These are phyloP conservation scores for Ondatra zibethicus DNA, from an alignment of 2,113 vertebrate genomes.

Conservation along the genomic window DNA sequence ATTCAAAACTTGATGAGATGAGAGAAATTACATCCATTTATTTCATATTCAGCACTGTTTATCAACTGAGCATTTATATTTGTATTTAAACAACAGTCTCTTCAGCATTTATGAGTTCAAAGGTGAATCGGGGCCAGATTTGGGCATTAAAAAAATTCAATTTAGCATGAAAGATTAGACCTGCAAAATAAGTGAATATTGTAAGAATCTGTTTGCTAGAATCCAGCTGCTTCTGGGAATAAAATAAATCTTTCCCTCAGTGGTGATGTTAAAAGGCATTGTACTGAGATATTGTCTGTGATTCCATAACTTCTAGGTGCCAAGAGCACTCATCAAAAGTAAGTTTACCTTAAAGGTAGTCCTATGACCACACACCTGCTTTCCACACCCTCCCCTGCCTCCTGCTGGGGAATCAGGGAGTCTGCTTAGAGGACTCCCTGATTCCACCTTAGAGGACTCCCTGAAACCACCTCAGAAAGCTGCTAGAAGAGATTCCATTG, in stretches of 20 bases:
- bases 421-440: neutral
- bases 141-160: constrained; percentile 17
- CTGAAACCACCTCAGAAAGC: neutral
- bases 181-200: constrained; percentile 10
- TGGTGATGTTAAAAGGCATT: too few relatives aligned
- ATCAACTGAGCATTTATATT: constrained; percentile 36
- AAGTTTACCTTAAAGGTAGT: neutral
- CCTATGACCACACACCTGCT: neutral
- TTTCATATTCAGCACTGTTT: constrained; percentile 11
- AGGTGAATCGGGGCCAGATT: constrained; percentile 12
- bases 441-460: too few relatives aligned
- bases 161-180: neutral
- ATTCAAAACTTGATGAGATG: constrained; percentile 17
- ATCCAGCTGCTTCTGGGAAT: neutral
- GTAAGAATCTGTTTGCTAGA: neutral
- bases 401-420: too few relatives aligned
- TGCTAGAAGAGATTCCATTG: neutral
- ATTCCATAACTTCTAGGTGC: neutral
- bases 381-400: neutral
- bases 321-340: neutral
- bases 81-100: constrained; percentile 2
- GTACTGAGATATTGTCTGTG: neutral
- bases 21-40: neutral
- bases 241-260: neutral
- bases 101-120: neutral